A percentile compares a stretch with the other conserved stretches of the same genome.
These are phyloP conservation scores for Chelonoidis abingdonii DNA, from an alignment of 2,113 vertebrate species.

Conservation along the genomic window DNA sequence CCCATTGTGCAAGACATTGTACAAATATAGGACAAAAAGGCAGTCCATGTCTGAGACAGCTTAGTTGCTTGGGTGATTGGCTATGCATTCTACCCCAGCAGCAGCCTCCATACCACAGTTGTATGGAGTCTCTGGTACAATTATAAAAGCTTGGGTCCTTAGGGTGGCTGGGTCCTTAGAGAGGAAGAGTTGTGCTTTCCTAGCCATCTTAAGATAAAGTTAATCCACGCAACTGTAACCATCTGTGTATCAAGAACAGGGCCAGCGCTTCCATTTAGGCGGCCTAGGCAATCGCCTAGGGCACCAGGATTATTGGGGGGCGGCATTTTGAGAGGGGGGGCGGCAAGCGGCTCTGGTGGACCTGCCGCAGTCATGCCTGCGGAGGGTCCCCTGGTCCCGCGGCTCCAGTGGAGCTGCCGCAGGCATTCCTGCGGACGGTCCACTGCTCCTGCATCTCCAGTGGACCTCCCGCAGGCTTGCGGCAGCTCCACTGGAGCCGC, in stretches of 20 bases:
- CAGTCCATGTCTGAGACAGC: background rate
- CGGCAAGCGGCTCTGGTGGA: too few species aligned
- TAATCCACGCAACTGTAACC: fast-evolving
- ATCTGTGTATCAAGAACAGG: background rate
- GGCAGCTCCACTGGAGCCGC: too few species aligned
- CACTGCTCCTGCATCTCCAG: too few species aligned
- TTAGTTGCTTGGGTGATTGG: background rate
- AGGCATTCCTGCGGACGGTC: too few species aligned
- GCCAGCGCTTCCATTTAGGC: too few species aligned
- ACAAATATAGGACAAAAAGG: background rate
- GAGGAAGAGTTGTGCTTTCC: background rate
- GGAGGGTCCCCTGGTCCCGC: too few species aligned
- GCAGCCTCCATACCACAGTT: background rate
- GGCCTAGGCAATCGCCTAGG: too few species aligned
- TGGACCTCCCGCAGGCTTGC: too few species aligned
- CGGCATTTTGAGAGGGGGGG: too few species aligned
- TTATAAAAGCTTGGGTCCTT: background rate
- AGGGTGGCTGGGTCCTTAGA: background rate
- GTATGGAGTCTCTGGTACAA: fast-evolving
- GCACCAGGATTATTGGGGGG: too few species aligned
- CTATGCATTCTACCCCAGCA: background rate
- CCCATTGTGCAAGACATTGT: background rate
- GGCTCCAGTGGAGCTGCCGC: too few species aligned
- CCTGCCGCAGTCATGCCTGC: too few species aligned
- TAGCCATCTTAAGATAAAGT: background rate